Base-by-base conservation (phyloP, 2,888 invertebrate genomes). In the Arctia plantaginis region DNA sequence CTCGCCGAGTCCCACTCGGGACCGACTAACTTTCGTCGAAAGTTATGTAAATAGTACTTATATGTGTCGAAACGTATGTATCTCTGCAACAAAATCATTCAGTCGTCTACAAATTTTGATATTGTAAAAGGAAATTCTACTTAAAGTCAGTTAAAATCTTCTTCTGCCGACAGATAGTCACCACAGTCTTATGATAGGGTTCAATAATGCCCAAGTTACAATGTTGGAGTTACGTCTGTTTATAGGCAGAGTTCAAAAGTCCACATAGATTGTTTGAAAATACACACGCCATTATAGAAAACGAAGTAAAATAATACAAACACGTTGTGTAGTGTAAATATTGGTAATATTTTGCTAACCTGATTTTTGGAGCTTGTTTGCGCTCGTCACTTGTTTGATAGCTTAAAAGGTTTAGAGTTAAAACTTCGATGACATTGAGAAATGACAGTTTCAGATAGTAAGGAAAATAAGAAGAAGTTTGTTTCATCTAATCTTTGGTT, bases 381-480 rank as follows among this genome's bases (percentile, higher is more conserved):
- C 51, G 35, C 70, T 23, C 51, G 71, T 71, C 76, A 71, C 47
- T 55, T 67, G 51, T 66, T 68, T 75, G 85, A 82, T 74, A 76
- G 73, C 69, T 77, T 83, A 83, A 82, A 82, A 82, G 79, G 73
- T 75, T 67, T 20, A 66, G 39, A 35, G n/a, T 23, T 44, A 20
- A 27, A 41, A 33, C 73, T 30, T 33, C 70, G n/a, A 69, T 66
- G 74, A 23, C 20, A 72, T 39, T 44, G 23, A 35, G 64, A 69
- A 74, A 70, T 74, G 73, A 55, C 74, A 75, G 33, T 68, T 65
- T 35, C 33, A 1, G 55, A 72, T 69, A 65, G 13, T 39, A 67
- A 30, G 18, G n/a, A 39, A 71, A 51, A 71, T 44, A 68, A 33
- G 39, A 23, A 67, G 51, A 20, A 47, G 39, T 44, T 67, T 67